phyloP scores from a whole-genome alignment of 2,797 vertebrate species.

The Zalophus californianus region DNA sequence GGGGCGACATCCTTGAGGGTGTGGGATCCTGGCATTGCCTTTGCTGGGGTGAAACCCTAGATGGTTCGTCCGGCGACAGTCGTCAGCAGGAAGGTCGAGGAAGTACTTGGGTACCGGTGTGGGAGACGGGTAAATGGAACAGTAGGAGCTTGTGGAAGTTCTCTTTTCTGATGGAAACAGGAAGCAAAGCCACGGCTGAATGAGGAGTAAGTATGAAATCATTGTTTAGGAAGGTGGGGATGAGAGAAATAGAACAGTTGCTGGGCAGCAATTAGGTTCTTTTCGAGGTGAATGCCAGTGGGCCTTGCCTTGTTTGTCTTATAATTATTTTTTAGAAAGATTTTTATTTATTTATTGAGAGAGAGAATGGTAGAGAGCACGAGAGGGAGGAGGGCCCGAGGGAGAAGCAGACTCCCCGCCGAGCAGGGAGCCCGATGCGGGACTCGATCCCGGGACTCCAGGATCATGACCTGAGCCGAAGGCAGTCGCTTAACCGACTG shows the following conservation, averaged over 20 bases:
- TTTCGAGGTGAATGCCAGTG: neutral
- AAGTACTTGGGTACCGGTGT: neutral
- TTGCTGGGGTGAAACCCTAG: neutral
- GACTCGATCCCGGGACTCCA: too few species aligned
- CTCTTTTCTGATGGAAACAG: neutral
- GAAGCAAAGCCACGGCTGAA: neutral
- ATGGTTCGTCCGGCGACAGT: neutral
- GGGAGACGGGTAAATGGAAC: neutral
- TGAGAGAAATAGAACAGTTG: neutral
- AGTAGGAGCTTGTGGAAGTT: neutral
- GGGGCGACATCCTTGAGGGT: neutral
- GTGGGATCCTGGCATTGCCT: neutral
- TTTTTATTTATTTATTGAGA: too few species aligned
- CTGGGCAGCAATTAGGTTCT: neutral
- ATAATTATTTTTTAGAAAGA: neutral
- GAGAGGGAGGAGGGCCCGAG: too few species aligned
- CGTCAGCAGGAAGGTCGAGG: neutral
- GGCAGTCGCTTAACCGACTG: too few species aligned
- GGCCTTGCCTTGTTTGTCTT: neutral
- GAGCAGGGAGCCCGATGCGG: too few species aligned
- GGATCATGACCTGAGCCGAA: too few species aligned
- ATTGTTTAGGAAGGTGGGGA: neutral
- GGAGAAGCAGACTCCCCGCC: too few species aligned
- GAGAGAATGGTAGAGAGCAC: too few species aligned
- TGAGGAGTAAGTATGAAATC: neutral